These are phyloP conservation scores for Tridacna crocea DNA, from an alignment of 2,888 invertebrate species.

Conservation along the genomic window DNA sequence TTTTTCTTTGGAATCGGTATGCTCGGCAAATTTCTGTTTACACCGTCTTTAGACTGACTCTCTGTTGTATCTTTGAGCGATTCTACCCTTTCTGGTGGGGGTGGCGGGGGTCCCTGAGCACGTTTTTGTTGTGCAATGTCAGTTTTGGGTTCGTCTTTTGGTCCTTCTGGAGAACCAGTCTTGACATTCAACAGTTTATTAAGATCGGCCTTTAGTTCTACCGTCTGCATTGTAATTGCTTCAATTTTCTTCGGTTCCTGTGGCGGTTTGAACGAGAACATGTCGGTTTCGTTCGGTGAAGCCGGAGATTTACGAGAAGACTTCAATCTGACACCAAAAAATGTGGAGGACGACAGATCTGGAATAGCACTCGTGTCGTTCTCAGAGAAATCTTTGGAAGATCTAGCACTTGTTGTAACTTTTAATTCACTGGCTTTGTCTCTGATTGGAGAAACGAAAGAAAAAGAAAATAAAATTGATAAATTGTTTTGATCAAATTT, in stretches of 20 bases:
- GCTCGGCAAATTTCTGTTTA: background rate
- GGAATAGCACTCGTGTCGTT: background rate
- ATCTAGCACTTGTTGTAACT: background rate
- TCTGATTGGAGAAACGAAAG: background rate
- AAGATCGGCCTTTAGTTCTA: background rate
- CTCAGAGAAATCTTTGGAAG: background rate
- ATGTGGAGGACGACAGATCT: background rate
- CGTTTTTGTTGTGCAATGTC: background rate
- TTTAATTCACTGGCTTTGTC: background rate
- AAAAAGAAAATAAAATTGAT: background rate
- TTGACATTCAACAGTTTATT: background rate
- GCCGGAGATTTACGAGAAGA: slow-evolving; percentile 4
- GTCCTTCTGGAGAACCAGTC: background rate
- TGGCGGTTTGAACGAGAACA: background rate
- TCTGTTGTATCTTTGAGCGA: background rate
- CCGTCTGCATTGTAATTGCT: background rate
- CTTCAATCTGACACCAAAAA: slow-evolving; percentile 5
- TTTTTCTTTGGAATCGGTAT: background rate
- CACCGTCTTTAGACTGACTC: background rate
- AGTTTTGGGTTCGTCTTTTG: background rate
- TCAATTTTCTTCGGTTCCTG: background rate
- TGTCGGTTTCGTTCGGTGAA: background rate
- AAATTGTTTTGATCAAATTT: background rate
- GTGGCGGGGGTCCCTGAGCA: background rate
- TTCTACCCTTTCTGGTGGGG: background rate